Evolutionary conservation across 2,113 vertebrate species (phyloP).

Genomic region (Microcebus ravelobensis): DNA sequence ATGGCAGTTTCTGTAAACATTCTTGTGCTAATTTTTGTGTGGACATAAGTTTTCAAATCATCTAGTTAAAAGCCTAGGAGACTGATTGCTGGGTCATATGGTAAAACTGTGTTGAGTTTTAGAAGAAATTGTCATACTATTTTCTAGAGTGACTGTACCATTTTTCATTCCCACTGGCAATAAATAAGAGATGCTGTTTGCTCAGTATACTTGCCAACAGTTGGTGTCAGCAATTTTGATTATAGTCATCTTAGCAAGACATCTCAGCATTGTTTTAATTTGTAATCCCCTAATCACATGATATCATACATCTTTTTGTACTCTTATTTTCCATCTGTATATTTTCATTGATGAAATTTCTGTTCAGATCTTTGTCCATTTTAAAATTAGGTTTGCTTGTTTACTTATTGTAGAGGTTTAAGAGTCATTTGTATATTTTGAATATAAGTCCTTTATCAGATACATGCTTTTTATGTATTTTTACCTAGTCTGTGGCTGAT

Average conservation of each 20-base stretch:
- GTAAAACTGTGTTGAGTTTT: not conserved
- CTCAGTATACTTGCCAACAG: not conserved
- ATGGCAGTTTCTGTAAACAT: not conserved
- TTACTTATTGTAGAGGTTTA: not conserved
- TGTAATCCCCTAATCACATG: not conserved
- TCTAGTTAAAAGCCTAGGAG: not conserved
- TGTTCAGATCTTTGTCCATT: not conserved
- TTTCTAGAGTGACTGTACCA: not conserved
- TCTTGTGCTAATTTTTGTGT: not conserved
- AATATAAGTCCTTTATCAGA: not conserved
- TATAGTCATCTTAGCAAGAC: not conserved
- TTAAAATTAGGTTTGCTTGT: not conserved
- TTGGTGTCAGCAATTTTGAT: not conserved
- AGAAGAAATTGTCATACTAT: not conserved
- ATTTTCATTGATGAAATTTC: not conserved
- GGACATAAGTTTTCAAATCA: not conserved
- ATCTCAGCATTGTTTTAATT: not conserved
- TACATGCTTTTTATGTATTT: not conserved
- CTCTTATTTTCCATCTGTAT: not conserved
- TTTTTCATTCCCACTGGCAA: not conserved
- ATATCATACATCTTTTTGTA: not conserved
- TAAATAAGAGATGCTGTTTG: not conserved
- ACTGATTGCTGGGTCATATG: not conserved
- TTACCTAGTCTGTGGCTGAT: not conserved
- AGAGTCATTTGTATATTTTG: not conserved